Evolutionary conservation across 2,797 vertebrate species (phyloP), one percentile per base, ranked within the genome.

Genomic region (Rhyacichthys aspro): DNA sequence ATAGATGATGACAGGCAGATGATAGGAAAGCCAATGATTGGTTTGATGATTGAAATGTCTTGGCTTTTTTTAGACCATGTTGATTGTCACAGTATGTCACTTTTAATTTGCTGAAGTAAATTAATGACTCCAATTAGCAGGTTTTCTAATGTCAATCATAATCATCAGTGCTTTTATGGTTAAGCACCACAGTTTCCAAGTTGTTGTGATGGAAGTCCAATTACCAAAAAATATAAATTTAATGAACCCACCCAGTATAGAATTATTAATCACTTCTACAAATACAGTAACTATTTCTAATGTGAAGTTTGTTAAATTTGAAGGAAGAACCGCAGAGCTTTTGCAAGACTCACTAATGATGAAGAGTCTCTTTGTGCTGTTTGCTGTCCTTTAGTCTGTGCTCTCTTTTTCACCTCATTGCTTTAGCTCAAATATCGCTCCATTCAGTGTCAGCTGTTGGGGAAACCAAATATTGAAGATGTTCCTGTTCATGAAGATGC

Each of bases 361-460:
- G n/a, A 49, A 28, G 48, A 60, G 63, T 42, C 61, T 55, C 56
- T 43, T 37, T 47, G 67, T 66, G 64, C 39, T 55, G 43, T 46
- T 59, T 74, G 47, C 57, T 70, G 55, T 9, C 34, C 43, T 78
- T 23, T 28, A 39, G 58, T 65, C 55, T 47, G 15, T 43, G 23
- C 62, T 59, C 39, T 61, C 50, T 74, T 46, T 39, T 72, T 59
- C 63, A 66, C 45, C 43, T 78, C 50, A 32, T 46, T 41, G 49
- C 70, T 76, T 78, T 60, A 78, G 16, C 49, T 73, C 39, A 65
- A 50, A 81, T 74, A 74, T 79, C 68, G 58, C 70, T 68, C 67
- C 45, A 68, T 75, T 83, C 81, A 62, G 55, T 72, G 62, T 64
- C 67, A 38, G 59, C 71, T 79, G 69, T 56, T 56, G 50, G 63